phyloP scores from a whole-genome alignment of 2,888 invertebrate species.

The Lottia scabra region DNA sequence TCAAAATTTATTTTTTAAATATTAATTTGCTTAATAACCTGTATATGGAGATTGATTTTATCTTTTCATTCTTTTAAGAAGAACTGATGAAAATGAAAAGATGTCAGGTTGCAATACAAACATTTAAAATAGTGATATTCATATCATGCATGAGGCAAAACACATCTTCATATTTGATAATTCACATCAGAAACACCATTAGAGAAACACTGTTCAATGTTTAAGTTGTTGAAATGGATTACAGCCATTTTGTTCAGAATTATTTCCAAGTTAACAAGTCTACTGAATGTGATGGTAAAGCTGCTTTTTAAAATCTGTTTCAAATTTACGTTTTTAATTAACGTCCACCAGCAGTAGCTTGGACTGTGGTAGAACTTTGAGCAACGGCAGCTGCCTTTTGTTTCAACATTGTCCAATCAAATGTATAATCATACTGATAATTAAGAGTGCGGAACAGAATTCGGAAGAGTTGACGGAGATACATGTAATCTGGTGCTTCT shows the following conservation, averaged over 20 bases:
- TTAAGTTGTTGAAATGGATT: not conserved
- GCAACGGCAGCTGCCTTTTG: slow-evolving; percentile 80
- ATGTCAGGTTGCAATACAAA: no score
- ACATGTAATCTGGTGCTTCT: slow-evolving; percentile 99
- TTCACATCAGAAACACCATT: no score
- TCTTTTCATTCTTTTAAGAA: no score
- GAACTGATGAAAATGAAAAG: no score
- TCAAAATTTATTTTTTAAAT: no score
- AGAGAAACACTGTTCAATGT: no score
- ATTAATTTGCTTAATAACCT: no score
- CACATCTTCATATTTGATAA: not conserved
- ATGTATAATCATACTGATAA: slow-evolving; percentile 99
- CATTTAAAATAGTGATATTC: no score
- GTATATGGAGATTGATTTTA: no score
- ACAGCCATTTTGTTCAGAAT: not conserved
- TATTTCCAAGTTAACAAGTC: not conserved
- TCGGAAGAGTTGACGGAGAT: slow-evolving; percentile 97
- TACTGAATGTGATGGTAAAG: not conserved
- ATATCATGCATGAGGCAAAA: not conserved
- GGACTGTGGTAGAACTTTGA: slow-evolving; percentile 45
- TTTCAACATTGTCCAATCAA: slow-evolving; percentile 99
- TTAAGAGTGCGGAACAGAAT: slow-evolving; percentile 99
- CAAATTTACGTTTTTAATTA: not conserved
- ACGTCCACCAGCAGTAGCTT: slow-evolving; percentile 45
- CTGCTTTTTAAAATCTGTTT: not conserved